Percentiles rank a stretch among this genome's conserved stretches.
These are phyloP conservation scores for Molossus molossus DNA, from an alignment of 2,797 vertebrate genomes.

Conservation along the genomic window DNA sequence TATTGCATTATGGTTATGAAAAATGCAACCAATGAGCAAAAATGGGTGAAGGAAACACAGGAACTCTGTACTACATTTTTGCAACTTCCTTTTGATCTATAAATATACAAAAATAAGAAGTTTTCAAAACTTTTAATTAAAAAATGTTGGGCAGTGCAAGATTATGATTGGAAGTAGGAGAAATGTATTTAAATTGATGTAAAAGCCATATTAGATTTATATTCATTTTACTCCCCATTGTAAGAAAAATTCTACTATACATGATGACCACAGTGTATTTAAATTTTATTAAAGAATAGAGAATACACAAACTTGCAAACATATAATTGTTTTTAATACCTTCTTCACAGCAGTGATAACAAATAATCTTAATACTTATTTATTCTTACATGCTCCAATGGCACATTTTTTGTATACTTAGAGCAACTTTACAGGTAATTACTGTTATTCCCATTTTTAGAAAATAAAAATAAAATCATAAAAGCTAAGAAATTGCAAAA, in stretches of 20 bases:
- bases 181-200: neutral
- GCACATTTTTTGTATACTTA: neutral
- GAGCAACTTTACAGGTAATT: neutral
- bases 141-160: neutral
- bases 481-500: slow-evolving; percentile 11
- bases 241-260: slow-evolving; percentile 11
- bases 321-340: neutral
- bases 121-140: neutral
- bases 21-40: neutral
- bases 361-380: slow-evolving; percentile 1
- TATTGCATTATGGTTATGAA: neutral
- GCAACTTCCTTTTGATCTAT: neutral
- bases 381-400: neutral
- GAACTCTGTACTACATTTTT: neutral
- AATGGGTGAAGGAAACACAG: neutral
- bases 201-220: neutral
- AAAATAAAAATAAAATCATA: slow-evolving; percentile 71
- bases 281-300: neutral
- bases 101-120: neutral
- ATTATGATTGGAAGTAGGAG: neutral
- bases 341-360: neutral
- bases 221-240: neutral
- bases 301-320: neutral
- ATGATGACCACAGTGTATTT: neutral
- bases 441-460: slow-evolving; percentile 41